Percentiles rank a stretch among this genome's conserved stretches.
These are phyloP conservation scores for Crotophaga sulcirostris DNA, from an alignment of 2,113 vertebrate species.

Conservation along the genomic window DNA sequence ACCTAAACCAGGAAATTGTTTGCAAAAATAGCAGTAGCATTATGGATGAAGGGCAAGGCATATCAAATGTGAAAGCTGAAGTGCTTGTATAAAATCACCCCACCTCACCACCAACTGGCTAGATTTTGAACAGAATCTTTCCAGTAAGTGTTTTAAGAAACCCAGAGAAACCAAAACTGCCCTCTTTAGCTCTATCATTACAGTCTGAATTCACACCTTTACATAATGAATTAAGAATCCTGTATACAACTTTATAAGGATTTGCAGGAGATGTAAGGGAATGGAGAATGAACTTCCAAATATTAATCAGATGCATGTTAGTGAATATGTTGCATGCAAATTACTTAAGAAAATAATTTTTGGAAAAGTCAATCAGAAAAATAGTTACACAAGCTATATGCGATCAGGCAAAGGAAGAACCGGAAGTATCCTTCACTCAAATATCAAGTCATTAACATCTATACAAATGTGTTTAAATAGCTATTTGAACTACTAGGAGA, in stretches of 20 bases:
- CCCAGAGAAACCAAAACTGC: neutral
- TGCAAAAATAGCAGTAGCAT: neutral
- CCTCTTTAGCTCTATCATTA: neutral
- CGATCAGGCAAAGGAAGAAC: neutral
- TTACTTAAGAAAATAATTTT: neutral
- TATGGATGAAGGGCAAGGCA: neutral
- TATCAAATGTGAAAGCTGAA: neutral
- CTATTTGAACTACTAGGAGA: neutral
- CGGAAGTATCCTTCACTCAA: neutral
- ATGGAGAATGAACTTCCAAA: neutral
- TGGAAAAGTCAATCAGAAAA: neutral
- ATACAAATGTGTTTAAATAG: neutral
- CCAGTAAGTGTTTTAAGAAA: neutral
- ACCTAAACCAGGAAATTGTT: neutral
- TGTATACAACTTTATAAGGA: neutral
- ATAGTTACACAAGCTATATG: neutral
- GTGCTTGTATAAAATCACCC: neutral
- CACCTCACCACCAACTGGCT: fast-evolving
- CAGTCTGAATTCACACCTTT: neutral
- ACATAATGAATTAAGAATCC: neutral
- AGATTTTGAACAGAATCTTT: neutral
- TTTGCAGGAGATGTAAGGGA: fast-evolving
- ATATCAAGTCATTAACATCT: neutral
- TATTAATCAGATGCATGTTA: neutral
- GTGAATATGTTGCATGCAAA: neutral